Evolutionary conservation across 2,888 invertebrate species (phyloP).

Genomic region (Lucinisca nassula): DNA sequence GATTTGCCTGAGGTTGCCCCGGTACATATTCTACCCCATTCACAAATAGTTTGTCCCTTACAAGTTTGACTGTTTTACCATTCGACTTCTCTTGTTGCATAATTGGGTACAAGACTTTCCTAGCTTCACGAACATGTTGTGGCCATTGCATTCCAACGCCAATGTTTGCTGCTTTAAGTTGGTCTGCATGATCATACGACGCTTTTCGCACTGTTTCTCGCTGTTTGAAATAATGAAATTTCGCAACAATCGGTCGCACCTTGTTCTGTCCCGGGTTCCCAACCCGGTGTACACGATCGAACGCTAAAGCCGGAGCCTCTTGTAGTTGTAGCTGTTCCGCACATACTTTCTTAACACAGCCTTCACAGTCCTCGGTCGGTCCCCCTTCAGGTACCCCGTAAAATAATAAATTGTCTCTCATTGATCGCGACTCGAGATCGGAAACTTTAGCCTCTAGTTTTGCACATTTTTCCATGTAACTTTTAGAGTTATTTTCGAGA

Average conservation of each 20-base stretch:
- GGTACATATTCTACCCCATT: background rate
- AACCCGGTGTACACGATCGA: background rate
- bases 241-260: slow-evolving; percentile 3
- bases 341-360: too few species aligned
- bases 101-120: slow-evolving; percentile 7
- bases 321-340: too few species aligned
- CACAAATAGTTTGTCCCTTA: slow-evolving; percentile 19
- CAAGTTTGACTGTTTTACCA: slow-evolving; percentile 14
- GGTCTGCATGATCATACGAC: background rate
- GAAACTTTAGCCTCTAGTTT: too few species aligned
- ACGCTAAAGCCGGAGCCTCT: too few species aligned
- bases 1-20: too few species aligned
- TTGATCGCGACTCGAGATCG: background rate
- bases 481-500: too few species aligned
- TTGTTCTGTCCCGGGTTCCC: background rate
- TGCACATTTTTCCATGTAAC: too few species aligned
- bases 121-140: background rate
- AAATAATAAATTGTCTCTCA: background rate
- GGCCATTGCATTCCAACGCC: slow-evolving; percentile 18
- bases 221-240: background rate
- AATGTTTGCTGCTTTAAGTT: slow-evolving; percentile 10
- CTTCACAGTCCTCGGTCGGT: too few species aligned
- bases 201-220: slow-evolving; percentile 1
- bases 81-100: background rate
- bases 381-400: too few species aligned